Evolutionary conservation across 1,140 invertebrate species (phyloP).

Genomic region (Calliopsis andreniformis): DNA sequence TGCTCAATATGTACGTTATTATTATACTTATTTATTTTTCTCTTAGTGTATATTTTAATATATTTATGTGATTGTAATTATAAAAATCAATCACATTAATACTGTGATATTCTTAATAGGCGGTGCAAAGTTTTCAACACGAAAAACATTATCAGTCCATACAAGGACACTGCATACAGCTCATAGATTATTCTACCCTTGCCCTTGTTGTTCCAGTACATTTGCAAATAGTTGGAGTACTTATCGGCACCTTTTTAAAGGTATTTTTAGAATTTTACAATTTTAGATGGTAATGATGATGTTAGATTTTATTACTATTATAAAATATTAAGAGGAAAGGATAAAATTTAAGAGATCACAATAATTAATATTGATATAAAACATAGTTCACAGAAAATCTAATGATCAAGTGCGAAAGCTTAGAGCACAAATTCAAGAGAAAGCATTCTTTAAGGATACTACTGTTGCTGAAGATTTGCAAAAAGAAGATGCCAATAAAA

Average conservation of each 20-base stretch:
- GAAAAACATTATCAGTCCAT: slow-evolving; percentile 86
- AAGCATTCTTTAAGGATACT: slow-evolving; percentile 82
- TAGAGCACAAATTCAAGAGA: slow-evolving; percentile 83
- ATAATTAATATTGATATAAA: slow-evolving; percentile 4
- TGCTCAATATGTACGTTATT: slow-evolving; percentile 60
- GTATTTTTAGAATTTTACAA: slow-evolving; percentile 69
- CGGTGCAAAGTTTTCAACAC: slow-evolving; percentile 85
- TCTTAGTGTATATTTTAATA: background rate
- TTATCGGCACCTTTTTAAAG: slow-evolving; percentile 87
- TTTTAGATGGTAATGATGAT: background rate
- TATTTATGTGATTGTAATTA: slow-evolving; percentile 2
- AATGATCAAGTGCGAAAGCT: slow-evolving; percentile 84
- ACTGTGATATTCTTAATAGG: slow-evolving; percentile 75
- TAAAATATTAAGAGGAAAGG: background rate
- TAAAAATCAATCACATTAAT: background rate
- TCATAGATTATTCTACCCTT: slow-evolving; percentile 85
- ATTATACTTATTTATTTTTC: background rate
- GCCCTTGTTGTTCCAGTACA: slow-evolving; percentile 86
- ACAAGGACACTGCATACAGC: slow-evolving; percentile 86
- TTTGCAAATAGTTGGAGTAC: slow-evolving; percentile 87
- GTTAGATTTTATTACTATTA: background rate
- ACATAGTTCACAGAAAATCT: slow-evolving; percentile 81
- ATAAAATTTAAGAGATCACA: background rate
- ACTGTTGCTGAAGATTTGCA: slow-evolving; percentile 49
- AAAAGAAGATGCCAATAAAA: slow-evolving; percentile 29